Evolutionary conservation across 2,113 vertebrate species (phyloP).

Genomic region (Epinephelus fuscoguttatus): DNA sequence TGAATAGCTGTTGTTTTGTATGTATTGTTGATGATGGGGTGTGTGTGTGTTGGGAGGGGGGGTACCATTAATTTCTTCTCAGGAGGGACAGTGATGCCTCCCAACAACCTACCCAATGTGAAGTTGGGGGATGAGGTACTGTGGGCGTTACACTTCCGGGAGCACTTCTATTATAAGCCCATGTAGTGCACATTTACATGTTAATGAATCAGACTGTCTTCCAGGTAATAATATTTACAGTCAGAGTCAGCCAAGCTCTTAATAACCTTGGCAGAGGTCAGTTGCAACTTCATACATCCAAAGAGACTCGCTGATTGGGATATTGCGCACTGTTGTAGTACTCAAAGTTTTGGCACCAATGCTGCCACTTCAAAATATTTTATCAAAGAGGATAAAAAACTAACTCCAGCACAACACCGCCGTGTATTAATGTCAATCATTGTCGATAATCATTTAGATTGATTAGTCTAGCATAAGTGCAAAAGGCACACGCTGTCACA

Average conservation of each 20-base stretch:
- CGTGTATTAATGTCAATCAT: slow-evolving; percentile 76
- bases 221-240: slow-evolving; percentile 71
- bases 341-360: slow-evolving; percentile 77
- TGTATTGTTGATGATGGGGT: slow-evolving; percentile 21
- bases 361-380: slow-evolving; percentile 72
- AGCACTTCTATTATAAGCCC: slow-evolving; percentile 50
- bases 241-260: slow-evolving; percentile 63
- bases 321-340: slow-evolving; percentile 61
- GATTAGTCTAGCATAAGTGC: slow-evolving; percentile 79
- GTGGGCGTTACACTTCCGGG: slow-evolving; percentile 44
- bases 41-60: slow-evolving; percentile 7
- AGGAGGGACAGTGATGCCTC: slow-evolving; percentile 29
- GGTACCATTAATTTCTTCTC: slow-evolving; percentile 21
- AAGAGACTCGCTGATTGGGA: slow-evolving; percentile 68
- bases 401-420: slow-evolving; percentile 67
- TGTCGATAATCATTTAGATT: slow-evolving; percentile 81
- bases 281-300: slow-evolving; percentile 71
- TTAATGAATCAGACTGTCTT: slow-evolving; percentile 44
- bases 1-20: slow-evolving; percentile 11
- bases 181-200: slow-evolving; percentile 48
- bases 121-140: slow-evolving; percentile 66
- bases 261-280: slow-evolving; percentile 73
- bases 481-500: slow-evolving; percentile 84
- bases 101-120: slow-evolving; percentile 26
- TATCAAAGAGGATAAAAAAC: slow-evolving; percentile 77